These are phyloP conservation scores for Notamacropus eugenii DNA, from an alignment of 2,797 vertebrate species.

Conservation along the genomic window DNA sequence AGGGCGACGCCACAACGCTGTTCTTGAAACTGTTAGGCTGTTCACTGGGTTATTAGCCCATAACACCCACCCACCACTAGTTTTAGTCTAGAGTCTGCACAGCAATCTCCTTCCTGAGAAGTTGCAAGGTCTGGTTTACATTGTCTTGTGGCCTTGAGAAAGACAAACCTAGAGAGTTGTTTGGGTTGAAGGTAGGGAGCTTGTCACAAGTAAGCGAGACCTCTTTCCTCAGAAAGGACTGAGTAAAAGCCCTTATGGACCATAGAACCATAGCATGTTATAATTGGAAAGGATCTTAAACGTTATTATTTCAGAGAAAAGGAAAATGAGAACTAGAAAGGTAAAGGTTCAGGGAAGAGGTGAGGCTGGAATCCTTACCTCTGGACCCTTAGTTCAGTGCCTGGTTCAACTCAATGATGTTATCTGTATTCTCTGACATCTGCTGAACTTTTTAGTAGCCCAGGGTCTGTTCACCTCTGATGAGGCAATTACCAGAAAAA, in stretches of 20 bases:
- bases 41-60: not conserved
- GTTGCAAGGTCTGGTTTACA: not conserved
- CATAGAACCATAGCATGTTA: not conserved
- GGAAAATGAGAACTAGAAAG: constrained; percentile 11
- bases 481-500: not conserved
- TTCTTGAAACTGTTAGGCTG: constrained; percentile 25
- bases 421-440: not conserved
- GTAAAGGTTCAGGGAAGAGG: not conserved
- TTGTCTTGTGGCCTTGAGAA: not conserved
- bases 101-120: not conserved
- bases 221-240: not conserved
- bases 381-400: constrained; percentile 3
- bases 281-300: constrained; percentile 41
- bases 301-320: constrained; percentile 26
- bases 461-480: not conserved
- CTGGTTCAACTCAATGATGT: constrained; percentile 11
- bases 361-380: not conserved
- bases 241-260: not conserved
- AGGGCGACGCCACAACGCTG: not conserved
- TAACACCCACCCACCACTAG: not conserved
- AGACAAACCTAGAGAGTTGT: not conserved
- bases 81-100: not conserved
- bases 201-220: not conserved
- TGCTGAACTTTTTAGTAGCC: not conserved
- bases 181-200: not conserved